Conservation (phyloP, 2,888 invertebrate species). For the Dicyrtomina minuta region DNA sequence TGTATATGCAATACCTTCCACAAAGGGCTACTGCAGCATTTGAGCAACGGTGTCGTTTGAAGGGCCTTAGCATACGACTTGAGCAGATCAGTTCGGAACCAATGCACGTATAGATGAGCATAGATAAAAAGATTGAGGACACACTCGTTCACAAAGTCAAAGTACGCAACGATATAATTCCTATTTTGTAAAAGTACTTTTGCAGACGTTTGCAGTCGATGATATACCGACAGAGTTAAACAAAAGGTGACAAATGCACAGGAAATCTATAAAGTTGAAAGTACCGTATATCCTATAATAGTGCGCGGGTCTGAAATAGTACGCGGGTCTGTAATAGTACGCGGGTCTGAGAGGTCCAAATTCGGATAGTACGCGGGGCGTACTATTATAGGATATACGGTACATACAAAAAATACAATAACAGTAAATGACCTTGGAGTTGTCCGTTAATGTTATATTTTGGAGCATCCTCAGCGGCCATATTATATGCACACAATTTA, state of each 20-base stretch:
- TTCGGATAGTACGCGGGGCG: too few relatives aligned
- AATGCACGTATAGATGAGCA: slow-evolving; percentile 7
- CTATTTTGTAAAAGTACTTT: neutral
- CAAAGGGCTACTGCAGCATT: neutral
- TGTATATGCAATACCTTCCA: too few relatives aligned
- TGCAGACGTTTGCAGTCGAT: neutral
- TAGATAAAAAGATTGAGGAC: slow-evolving; percentile 10
- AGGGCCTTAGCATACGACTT: neutral
- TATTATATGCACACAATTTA: neutral
- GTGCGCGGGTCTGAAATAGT: too few relatives aligned
- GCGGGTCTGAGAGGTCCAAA: too few relatives aligned
- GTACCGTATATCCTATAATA: too few relatives aligned
- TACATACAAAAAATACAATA: neutral
- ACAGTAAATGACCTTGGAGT: too few relatives aligned
- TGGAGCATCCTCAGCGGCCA: neutral
- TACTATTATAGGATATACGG: neutral
- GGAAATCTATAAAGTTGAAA: neutral
- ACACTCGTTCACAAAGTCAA: slow-evolving; percentile 11
- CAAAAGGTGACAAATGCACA: neutral
- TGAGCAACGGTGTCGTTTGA: neutral
- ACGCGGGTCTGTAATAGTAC: too few relatives aligned
- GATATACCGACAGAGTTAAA: neutral
- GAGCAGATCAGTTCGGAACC: neutral
- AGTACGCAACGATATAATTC: slow-evolving; percentile 7
- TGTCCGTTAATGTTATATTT: too few relatives aligned